These are phyloP conservation scores for Chaetops frenatus DNA, from an alignment of 2,113 vertebrate species.

Conservation along the genomic window DNA sequence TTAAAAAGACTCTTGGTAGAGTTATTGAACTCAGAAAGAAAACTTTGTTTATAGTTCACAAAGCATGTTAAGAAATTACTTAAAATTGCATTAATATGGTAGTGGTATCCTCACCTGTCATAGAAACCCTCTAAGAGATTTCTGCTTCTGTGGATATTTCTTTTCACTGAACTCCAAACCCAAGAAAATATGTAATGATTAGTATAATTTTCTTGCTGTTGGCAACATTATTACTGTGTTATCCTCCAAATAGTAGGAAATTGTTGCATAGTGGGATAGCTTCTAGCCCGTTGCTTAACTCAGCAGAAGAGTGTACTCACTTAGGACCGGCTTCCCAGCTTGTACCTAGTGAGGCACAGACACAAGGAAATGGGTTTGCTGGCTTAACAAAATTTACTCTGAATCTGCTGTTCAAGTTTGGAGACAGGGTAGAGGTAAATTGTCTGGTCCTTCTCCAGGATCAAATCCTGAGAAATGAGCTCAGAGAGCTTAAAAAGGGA, in stretches of 20 bases:
- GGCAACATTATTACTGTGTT: neutral
- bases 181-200: neutral
- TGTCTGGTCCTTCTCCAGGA: neutral
- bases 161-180: neutral
- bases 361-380: neutral
- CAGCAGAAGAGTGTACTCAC: neutral
- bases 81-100: neutral
- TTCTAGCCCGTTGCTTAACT: neutral
- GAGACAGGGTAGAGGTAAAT: neutral
- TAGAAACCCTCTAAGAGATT: neutral
- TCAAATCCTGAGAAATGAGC: neutral
- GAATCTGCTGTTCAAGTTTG: neutral
- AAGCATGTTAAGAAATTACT: neutral
- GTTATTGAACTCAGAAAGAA: neutral
- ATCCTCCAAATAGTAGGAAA: neutral
- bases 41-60: neutral
- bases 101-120: neutral
- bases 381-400: neutral
- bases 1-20: neutral
- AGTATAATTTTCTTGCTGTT: neutral
- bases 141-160: neutral
- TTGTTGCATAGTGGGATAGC: neutral
- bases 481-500: neutral
- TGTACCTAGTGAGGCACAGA: rapidly evolving
- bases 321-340: neutral